Base-by-base conservation (phyloP, 2,888 invertebrate species). In the Synanthedon andrenaeformis region DNA sequence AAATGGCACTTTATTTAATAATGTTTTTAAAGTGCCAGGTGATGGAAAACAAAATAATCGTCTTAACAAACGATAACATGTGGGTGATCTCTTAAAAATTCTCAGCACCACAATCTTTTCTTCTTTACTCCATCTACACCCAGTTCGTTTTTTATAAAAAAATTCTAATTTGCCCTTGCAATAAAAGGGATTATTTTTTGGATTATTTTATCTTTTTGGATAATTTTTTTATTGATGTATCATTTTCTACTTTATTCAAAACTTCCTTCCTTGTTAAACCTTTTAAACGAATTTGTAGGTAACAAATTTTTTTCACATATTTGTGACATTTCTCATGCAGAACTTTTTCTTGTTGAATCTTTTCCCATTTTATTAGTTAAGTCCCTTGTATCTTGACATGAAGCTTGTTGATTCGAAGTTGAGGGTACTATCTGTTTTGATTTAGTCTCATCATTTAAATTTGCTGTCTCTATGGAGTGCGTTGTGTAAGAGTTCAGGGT, bases 151-250 rank as follows among this genome's bases (percentile, higher is more conserved):
- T 19, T 35, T 53, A 28, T 53, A n/a, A 48, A 23, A 52, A 53
- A 48, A 49, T 49, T 53, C 49, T 53, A 28, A 49, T 53, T 48
- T 53, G 52, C 5, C 52, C 52, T 53, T 53, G 52, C 48, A 53
- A 45, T 23, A n/a, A 28, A 42, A 52, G 45, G n/a, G n/a, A n/a
- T n/a, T n/a, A n/a, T n/a, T n/a, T n/a, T n/a, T n/a, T n/a, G n/a
- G n/a, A n/a, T n/a, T n/a, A n/a, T n/a, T n/a, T n/a, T n/a, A n/a
- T n/a, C 13, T 13, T 50, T 50, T 19, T 50, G 17, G 12, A 50
- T 12, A 50, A 12, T 19, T 50, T 28, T 28, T 42, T 42, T 45
- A 45, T 13, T 12, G 45, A 12, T 13, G 13, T 45, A 45, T 45
- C 45, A 45, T 45, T 13, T 13, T 13, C 13, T 12, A 45, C 13